Conservation (phyloP, 2,113 vertebrate genomes). For the Polypterus senegalus region DNA sequence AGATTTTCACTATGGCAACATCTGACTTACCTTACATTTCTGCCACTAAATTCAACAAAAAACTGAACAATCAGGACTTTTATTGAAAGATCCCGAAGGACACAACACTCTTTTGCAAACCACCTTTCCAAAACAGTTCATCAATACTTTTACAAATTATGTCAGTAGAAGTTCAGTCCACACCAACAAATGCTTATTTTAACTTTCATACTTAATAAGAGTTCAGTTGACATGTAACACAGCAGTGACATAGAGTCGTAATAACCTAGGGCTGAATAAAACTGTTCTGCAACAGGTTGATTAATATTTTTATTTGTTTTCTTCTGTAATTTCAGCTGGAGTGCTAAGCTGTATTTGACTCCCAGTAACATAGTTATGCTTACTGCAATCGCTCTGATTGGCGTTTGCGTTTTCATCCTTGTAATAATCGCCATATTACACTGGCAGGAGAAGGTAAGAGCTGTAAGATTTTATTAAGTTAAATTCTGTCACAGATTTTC, state of each 20-base stretch:
- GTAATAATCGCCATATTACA: slow-evolving; percentile 91
- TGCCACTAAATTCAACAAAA: no score
- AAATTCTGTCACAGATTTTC: neutral
- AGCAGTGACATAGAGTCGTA: slow-evolving; percentile 2
- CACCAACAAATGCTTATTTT: no score
- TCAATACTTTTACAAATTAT: no score
- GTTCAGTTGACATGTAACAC: no score
- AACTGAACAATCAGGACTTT: no score
- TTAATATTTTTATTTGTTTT: slow-evolving; percentile 1
- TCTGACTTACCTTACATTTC: no score
- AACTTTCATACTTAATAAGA: no score
- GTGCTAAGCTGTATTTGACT: slow-evolving; percentile 89
- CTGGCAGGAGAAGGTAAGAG: slow-evolving; percentile 95
- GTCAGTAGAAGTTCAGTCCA: no score
- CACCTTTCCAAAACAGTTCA: no score
- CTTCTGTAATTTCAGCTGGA: slow-evolving; percentile 62
- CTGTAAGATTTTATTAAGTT: slow-evolving; percentile 9
- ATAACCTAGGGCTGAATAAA: slow-evolving; percentile 7
- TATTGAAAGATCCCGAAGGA: no score
- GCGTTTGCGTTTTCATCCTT: slow-evolving; percentile 90
- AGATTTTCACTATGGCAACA: no score
- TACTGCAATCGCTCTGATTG: slow-evolving; percentile 87
- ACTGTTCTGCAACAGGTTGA: slow-evolving; percentile 6
- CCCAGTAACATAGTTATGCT: slow-evolving; percentile 92
- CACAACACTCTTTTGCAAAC: no score